A percentile compares a stretch with the other conserved stretches of the same genome.
phyloP scores from a whole-genome alignment of 2,888 invertebrate species.

The Crioceris asparagi region DNA sequence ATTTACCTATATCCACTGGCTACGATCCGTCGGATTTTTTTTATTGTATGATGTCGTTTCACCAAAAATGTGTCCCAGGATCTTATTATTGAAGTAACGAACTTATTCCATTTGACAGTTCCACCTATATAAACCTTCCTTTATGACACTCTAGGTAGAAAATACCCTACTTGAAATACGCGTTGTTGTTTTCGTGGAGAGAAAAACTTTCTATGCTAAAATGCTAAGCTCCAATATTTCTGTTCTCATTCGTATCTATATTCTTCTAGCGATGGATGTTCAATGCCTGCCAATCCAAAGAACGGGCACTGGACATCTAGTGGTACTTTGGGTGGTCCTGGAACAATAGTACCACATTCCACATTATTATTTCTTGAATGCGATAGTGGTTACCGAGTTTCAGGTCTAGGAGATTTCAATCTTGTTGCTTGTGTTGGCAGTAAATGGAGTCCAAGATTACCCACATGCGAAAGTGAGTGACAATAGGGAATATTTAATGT shows the following conservation, averaged over 20 bases:
- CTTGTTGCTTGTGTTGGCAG: neutral
- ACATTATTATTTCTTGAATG: neutral
- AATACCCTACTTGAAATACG: neutral
- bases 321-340: neutral
- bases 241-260: too few relatives aligned
- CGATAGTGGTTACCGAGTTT: neutral
- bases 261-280: slow-evolving; percentile 12
- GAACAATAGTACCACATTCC: neutral
- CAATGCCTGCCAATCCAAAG: slow-evolving; percentile 22
- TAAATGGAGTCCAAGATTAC: neutral
- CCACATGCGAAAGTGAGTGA: slow-evolving; percentile 1
- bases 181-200: neutral
- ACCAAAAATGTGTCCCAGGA: too few relatives aligned
- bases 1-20: too few relatives aligned
- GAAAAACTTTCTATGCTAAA: neutral
- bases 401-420: neutral
- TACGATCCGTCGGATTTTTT: too few relatives aligned
- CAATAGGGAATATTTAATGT: too few relatives aligned
- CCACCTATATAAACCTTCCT: too few relatives aligned
- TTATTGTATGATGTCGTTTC: too few relatives aligned
- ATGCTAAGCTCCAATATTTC: neutral
- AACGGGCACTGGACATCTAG: slow-evolving; percentile 21
- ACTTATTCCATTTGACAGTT: too few relatives aligned
- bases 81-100: too few relatives aligned
- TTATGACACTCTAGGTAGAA: too few relatives aligned